phyloP scores from a whole-genome alignment of 2,113 vertebrate genomes.

The Dipodomys stephensi region DNA sequence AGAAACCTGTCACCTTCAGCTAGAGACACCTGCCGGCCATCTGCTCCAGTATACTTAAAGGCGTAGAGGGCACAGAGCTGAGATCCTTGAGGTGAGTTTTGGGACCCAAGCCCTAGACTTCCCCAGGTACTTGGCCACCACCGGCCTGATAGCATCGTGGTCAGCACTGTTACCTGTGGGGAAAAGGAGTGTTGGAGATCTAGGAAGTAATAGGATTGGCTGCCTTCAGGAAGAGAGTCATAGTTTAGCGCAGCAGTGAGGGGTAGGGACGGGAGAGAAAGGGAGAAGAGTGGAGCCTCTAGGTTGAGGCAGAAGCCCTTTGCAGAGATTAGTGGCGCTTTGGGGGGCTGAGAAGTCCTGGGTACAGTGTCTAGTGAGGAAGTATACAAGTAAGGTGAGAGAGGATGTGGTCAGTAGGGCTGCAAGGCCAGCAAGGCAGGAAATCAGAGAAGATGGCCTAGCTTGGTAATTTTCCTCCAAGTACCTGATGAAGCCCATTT shows the following conservation, averaged over 20 bases:
- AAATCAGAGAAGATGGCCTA: constrained; percentile 63
- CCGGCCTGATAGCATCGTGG: constrained; percentile 89
- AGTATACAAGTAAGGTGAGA: constrained; percentile 65
- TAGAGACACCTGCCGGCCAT: constrained; percentile 91
- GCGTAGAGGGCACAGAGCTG: constrained; percentile 90
- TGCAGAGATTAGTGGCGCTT: background rate
- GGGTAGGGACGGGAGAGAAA: background rate
- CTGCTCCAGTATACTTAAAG: constrained; percentile 89
- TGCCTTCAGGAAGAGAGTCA: background rate
- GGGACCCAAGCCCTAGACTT: constrained; percentile 71
- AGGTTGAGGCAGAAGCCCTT: background rate
- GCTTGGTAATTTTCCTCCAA: constrained; percentile 27
- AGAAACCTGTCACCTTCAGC: constrained; percentile 92
- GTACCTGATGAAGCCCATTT: constrained; percentile 24
- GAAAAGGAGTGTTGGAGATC: background rate
- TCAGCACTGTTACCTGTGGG: constrained; percentile 21
- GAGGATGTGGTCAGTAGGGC: constrained; percentile 76
- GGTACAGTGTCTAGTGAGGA: constrained; percentile 64
- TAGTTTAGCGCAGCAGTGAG: constrained; percentile 7
- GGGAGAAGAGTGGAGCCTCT: background rate
- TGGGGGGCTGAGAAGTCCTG: constrained; percentile 48
- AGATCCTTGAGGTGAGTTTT: constrained; percentile 45
- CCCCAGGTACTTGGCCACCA: constrained; percentile 77
- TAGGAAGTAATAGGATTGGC: background rate
- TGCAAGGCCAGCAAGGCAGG: constrained; percentile 52